Evolutionary conservation across 2,797 vertebrate species (phyloP), one percentile per base, ranked within the genome.

Genomic region (Loris lydekkerianus): DNA sequence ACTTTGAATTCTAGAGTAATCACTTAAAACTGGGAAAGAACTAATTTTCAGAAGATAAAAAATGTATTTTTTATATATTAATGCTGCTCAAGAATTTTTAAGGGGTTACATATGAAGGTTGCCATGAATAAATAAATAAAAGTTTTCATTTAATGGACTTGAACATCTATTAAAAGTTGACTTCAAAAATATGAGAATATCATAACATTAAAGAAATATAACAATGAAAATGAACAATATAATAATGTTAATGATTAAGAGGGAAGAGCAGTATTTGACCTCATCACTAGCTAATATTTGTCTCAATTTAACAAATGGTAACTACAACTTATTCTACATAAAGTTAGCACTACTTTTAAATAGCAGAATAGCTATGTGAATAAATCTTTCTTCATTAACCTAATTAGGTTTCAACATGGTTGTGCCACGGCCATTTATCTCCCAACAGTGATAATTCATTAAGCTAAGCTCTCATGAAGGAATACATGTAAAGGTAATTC

Each of bases 371-470:
- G 65, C 72, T 87, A 40, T 2, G 94, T 86, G 11, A 91, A 84
- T 86, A 83, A 70, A 40, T 58, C 95, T 76, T 27, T 91, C 43
- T 83, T 96, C 23, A 49, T 85, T 94, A 94, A 83, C 70, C 86
- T 95, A 97, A 97, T 88, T 84, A 95, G 34, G 84, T 89, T 92
- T 96, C n/a, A 58, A 97, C n/a, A 27, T 67, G 2, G 29, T 27
- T 90, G n/a, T 46, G 91, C 56, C 53, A 82, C 96, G 86, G 37
- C 89, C 94, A 97, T 96, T 98, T 97, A 92, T 94, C 96, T 97
- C 97, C 89, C 96, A 96, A 97, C 31, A 94, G 49, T 2, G 80
- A 58, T 92, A 96, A 98, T 95, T 97, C 69, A 97, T 98, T 97
- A 98, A 96, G 96, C 34, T 81, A 90, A 97, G 40, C 17, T 96